Percentiles rank a stretch among this genome's conserved stretches.
These are phyloP conservation scores for Falco punctatus DNA, from an alignment of 2,113 vertebrate genomes.

Conservation along the genomic window DNA sequence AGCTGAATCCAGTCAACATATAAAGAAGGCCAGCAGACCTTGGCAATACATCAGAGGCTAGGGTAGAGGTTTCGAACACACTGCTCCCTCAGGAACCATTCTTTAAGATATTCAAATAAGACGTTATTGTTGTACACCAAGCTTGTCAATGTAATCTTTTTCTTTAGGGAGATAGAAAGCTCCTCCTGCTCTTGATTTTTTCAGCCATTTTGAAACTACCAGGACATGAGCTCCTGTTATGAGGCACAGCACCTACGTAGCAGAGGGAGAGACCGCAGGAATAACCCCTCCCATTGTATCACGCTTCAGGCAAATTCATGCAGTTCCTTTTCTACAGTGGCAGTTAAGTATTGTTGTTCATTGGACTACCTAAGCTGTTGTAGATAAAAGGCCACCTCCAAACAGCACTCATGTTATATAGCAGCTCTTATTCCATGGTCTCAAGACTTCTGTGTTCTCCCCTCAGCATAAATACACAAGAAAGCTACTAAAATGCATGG, in stretches of 20 bases:
- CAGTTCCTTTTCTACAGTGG: neutral
- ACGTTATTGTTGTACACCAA: neutral
- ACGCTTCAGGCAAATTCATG: neutral
- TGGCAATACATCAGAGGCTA: neutral
- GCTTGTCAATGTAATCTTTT: neutral
- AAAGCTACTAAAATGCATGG: neutral
- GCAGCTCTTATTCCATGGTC: neutral
- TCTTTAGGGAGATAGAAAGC: neutral
- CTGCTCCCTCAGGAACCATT: neutral
- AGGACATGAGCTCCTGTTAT: neutral
- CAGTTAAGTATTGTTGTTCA: neutral
- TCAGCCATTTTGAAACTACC: neutral
- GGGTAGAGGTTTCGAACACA: neutral
- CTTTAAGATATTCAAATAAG: neutral
- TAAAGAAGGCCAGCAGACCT: neutral
- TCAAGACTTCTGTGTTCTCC: neutral
- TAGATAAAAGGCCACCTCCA: neutral
- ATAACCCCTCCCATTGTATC: neutral
- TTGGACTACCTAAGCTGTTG: neutral
- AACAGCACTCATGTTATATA: neutral
- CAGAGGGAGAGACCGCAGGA: neutral
- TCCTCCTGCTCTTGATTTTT: neutral
- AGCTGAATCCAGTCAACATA: neutral
- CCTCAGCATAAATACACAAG: neutral
- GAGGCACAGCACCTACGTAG: neutral